Evolutionary conservation across 2,113 vertebrate genomes (phyloP), one percentile per base, ranked within the genome.

Genomic region (Rhipidura dahli): DNA sequence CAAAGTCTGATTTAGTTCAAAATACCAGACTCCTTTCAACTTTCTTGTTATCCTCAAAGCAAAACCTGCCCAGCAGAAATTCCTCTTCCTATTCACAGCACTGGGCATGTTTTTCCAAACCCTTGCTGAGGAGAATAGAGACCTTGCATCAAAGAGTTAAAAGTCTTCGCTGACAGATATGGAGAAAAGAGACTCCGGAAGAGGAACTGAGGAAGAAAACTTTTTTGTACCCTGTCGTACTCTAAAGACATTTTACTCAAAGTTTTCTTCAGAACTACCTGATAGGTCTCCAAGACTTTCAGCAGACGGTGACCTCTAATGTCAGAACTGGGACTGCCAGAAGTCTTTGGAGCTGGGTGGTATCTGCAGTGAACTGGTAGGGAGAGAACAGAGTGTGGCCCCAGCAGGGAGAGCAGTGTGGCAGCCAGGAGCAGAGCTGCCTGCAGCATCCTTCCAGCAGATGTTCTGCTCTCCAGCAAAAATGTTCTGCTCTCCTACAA

Each of bases 341-440:
- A 45, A 83, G 54, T 5, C 40, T 88, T 45, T 50, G 82, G 90
- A 87, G 65, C 92, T 66, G 80, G 86, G 87, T 3, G 4, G 73
- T 40, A 30, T 93, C 87, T 79, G 90, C 94, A 90, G 71, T 17
- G 28, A 83, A 83, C 24, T 93, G 94, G 89, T 92, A 96, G 89
- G 17, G 86, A 27, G 49, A 27, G 86, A 70, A 16, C 68, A 81
- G 78, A 95, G 63, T 27, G 45, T 69, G 92, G 51, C 54, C 71
- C 7, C 79, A 50, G 85, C 17, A 2, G 90, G 95, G 90, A 83
- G 54, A 45, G 88, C 79, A 31, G 84, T 1, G 15, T 51, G 75
- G 85, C 83, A 68, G 90, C 82, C 90, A 63, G 81, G 81, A 87
- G 81, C 2, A 0, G 83, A 72, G 83, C 83, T 91, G 88, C 68